Evolutionary conservation across 2,888 invertebrate species (phyloP), one percentile per base, ranked within the genome.

Genomic region (Drosophila neotestacea): DNA sequence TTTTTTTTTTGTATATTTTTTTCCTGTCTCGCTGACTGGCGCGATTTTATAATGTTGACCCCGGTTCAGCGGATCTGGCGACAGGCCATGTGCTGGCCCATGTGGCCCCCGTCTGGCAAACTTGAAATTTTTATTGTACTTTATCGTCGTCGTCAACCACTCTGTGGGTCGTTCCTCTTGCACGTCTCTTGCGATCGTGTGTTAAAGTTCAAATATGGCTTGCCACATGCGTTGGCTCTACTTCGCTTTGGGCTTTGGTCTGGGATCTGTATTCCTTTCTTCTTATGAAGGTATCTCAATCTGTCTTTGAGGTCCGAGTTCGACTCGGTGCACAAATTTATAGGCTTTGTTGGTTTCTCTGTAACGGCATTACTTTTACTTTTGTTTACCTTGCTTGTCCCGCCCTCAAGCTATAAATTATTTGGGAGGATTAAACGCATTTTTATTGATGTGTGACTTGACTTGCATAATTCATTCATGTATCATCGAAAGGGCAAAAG

Each of bases 11-110:
- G 4, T 38, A 6, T 39, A 13, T 30, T 30, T 16, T 41, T 41
- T 34, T 16, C 46, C 58, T 46, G 66, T 39, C 73, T 50, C 70
- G 50, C 41, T 58, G 62, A 56, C 52, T 64, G 70, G 32, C 65
- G 71, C 86, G 84, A 85, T 84, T 84, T 85, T 85, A 85, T 85
- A 88, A 81, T 89, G 71, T 88, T 85, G 85, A 85, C 85, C 85
- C 85, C 76, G 82, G 85, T 73, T 87, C 79, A 87, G 70, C 73
- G 70, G 88, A 85, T 64, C 81, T 81, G 68, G 69, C 73, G 77
- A 68, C 70, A 73, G 70, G 79, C 65, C 75, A 79, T 77, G 65
- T 61, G 61, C 61, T 62, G 52, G 38, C 60, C 52, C 63, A 42
- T 66, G 65, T 69, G 68, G 56, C 64, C 56, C 63, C 55, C 67